Evolutionary conservation across 2,797 vertebrate genomes (phyloP).

Genomic region (Chelonia mydas): DNA sequence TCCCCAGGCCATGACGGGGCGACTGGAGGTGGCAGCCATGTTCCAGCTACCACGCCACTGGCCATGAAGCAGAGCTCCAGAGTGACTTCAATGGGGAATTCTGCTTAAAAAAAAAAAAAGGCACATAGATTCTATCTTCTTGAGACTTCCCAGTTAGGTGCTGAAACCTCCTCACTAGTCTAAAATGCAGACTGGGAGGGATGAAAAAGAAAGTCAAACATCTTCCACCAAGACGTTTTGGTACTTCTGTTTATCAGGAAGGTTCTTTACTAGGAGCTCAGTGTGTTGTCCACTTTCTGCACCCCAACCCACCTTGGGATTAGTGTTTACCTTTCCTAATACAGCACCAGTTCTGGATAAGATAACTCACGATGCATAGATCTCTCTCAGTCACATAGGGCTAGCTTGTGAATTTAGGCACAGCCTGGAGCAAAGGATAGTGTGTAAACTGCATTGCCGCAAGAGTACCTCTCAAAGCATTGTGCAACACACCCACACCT

Average conservation of each 20-base stretch:
- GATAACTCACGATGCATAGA: neutral
- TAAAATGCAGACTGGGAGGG: neutral
- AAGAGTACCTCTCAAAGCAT: slow-evolving; percentile 20
- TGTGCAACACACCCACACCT: neutral
- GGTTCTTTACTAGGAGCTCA: neutral
- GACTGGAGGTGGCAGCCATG: neutral
- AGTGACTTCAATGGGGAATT: neutral
- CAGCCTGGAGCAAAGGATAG: neutral
- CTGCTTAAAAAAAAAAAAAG: neutral
- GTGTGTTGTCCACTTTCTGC: neutral
- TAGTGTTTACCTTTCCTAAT: neutral
- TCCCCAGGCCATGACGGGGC: neutral
- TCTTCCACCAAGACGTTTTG: neutral
- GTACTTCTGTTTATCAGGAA: neutral
- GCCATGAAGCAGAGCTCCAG: neutral
- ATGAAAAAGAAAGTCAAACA: neutral
- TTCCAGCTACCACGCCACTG: neutral
- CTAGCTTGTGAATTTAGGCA: neutral
- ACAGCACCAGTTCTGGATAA: neutral
- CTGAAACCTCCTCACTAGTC: neutral
- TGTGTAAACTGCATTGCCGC: neutral
- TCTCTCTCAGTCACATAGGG: neutral
- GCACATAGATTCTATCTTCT: neutral
- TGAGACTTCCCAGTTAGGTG: neutral
- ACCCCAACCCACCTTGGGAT: neutral